Evolutionary conservation across 92 coral and sea anemone species (phyloP), one percentile per base, ranked within the genome.

Genomic region (Umimayanthus kanabou): DNA sequence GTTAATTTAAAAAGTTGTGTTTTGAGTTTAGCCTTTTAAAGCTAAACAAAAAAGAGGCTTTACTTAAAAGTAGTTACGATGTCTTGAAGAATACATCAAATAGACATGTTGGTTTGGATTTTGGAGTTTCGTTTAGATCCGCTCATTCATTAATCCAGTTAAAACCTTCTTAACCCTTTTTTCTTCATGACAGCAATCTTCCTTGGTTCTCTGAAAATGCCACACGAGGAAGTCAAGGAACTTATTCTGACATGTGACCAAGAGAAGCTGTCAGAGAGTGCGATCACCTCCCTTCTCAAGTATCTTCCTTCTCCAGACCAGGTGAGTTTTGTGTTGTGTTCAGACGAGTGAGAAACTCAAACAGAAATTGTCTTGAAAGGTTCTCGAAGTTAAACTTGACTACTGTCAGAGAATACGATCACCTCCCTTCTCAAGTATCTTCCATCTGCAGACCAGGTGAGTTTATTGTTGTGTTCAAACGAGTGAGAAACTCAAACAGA

Each of bases 291-390:
- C 10, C 92, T 97, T 84, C 90, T 97, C 79, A 95, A 94, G 87
- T 97, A 95, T 85, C 96, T 97, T 26, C 99, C 99, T 0, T 95
- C 98, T 37, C 80, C 97, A 37, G 98, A 94, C 39, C 98, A 97
- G 97, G 99, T 97, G 18, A 14, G 92, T 83, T 39, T 65, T 1
- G 5, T 22, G 7, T 25, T 65, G 43, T 66, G 49, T 22, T 33
- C 14, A 13, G 28, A 7, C 26, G 45, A 39, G 45, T 15, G 39
- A 29, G 37, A 71, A 29, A 29, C 22, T 10, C 1, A 25, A 7
- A 43, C 1, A 40, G 45, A 22, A 28, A 37, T 73, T 8, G 45
- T 14, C 18, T 28, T 28, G 23, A 73, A 13, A 45, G 37, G 6
- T 33, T 28, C 39, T 15, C 0, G 20, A 73, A 73, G 45, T 73